phyloP scores from a whole-genome alignment of 2,113 vertebrate species.

The Psilopsiagon aymara region DNA sequence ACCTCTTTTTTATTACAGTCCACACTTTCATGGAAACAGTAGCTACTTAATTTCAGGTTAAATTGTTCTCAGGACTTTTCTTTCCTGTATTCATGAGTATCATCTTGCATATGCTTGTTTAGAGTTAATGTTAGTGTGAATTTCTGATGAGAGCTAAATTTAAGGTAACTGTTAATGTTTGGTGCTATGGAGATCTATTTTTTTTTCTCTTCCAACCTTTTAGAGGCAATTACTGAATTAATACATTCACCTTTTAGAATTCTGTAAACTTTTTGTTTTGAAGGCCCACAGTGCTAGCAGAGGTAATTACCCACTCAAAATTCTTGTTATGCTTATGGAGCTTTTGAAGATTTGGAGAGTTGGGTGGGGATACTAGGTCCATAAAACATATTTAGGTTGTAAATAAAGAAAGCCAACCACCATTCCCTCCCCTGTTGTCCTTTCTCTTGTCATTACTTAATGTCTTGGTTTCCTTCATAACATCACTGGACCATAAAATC shows the following conservation, averaged over 20 bases:
- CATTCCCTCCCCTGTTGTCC: not conserved
- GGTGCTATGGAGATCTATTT: not conserved
- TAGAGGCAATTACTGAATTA: not conserved
- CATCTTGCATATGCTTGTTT: not conserved
- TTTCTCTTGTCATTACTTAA: slow-evolving; percentile 12
- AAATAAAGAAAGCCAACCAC: not conserved
- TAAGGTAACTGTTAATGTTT: not conserved
- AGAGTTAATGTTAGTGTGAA: not conserved
- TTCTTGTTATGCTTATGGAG: rapidly evolving
- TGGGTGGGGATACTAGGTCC: not conserved
- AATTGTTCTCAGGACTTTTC: not conserved
- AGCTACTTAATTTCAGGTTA: not conserved
- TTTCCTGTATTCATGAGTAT: not conserved
- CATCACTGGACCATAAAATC: slow-evolving; percentile 14
- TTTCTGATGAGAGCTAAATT: not conserved
- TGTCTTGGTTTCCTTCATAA: slow-evolving; percentile 4
- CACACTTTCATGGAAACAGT: not conserved
- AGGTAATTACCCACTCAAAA: not conserved
- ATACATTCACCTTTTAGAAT: rapidly evolving
- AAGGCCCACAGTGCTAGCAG: not conserved
- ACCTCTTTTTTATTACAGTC: not conserved
- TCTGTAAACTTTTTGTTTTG: not conserved
- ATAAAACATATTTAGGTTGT: not conserved
- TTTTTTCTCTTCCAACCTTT: not conserved
- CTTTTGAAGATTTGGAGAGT: not conserved